A percentile compares a stretch with the other conserved stretches of the same genome.
Evolutionary conservation across 2,113 vertebrate genomes (phyloP).

Genomic region (Corapipo altera): DNA sequence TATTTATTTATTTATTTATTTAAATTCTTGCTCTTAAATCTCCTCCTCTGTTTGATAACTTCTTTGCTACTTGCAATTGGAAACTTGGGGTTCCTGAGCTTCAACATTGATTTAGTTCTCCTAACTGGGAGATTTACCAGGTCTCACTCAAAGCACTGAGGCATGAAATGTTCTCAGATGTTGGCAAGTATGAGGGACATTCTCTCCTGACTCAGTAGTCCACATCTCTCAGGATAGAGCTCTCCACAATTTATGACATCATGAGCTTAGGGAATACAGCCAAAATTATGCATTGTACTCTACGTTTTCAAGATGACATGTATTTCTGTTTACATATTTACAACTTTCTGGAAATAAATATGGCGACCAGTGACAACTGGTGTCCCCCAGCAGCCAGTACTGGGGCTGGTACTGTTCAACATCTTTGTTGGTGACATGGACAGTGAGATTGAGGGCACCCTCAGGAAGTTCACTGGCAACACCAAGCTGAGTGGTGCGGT

Average conservation of each 20-base stretch:
- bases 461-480: background rate
- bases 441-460: background rate
- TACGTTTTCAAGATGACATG: background rate
- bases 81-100: background rate
- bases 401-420: background rate
- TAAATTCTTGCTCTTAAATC: background rate
- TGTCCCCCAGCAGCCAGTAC: background rate
- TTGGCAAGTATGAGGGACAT: rapidly evolving
- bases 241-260: background rate
- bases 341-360: background rate
- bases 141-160: background rate
- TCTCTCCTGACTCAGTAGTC: background rate
- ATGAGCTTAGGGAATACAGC: background rate
- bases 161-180: background rate
- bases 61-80: background rate
- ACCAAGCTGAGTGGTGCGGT: background rate
- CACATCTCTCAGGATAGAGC: rapidly evolving
- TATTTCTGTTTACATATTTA: background rate
- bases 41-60: background rate
- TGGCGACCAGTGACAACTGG: background rate
- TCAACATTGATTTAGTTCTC: background rate
- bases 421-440: background rate
- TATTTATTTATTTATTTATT: background rate
- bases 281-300: background rate
- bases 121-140: background rate